Evolutionary conservation across 2,113 vertebrate genomes (phyloP).

Genomic region (Corythornis madagascariensis): DNA sequence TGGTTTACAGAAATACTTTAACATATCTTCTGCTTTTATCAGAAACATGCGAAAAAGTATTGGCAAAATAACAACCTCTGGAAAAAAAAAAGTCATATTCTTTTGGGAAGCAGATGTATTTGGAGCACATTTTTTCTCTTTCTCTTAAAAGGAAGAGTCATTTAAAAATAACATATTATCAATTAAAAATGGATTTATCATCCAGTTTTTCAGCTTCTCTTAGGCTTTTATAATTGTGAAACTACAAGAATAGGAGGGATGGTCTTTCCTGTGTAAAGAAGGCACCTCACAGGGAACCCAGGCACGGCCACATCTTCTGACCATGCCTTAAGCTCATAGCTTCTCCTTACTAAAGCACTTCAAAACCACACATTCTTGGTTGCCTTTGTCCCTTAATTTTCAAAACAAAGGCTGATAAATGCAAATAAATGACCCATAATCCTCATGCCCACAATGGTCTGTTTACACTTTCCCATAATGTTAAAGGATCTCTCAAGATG

Average conservation of each 20-base stretch:
- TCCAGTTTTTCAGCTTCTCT: neutral
- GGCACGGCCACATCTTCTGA: neutral
- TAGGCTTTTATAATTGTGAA: neutral
- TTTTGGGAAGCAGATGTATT: neutral
- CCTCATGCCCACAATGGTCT: neutral
- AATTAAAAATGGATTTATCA: conserved; percentile 44
- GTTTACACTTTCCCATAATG: neutral
- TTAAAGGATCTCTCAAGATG: neutral
- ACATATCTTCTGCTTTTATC: neutral
- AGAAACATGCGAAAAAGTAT: neutral
- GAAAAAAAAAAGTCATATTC: neutral
- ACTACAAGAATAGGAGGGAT: neutral
- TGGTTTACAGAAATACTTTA: neutral
- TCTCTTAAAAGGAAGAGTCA: conserved; percentile 23
- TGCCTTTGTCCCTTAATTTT: conserved; percentile 42
- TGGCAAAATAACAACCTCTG: neutral
- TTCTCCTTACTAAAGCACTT: neutral
- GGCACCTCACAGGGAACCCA: rapidly evolving
- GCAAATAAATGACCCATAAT: conserved; percentile 25
- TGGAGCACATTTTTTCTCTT: conserved; percentile 33
- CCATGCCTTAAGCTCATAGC: neutral
- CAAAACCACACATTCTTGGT: neutral
- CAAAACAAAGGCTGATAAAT: conserved; percentile 49
- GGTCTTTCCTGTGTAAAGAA: neutral
- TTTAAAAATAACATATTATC: conserved; percentile 25